A percentile compares a stretch with the other conserved stretches of the same genome.
phyloP scores from a whole-genome alignment of 2,113 vertebrate species.

The Chloroceryle aenea region DNA sequence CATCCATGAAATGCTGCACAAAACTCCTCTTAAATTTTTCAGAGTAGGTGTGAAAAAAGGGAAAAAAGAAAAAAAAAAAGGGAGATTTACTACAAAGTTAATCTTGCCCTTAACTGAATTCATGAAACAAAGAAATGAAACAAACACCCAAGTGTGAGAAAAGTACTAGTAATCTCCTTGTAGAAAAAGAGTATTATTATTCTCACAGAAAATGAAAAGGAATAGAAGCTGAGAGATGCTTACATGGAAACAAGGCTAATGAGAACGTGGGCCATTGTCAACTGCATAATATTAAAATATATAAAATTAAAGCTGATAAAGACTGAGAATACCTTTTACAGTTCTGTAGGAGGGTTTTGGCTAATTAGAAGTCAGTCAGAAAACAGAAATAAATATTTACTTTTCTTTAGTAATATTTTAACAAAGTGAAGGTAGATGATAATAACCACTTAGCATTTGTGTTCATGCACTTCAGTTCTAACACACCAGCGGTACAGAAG shows the following conservation, averaged over 20 bases:
- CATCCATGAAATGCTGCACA: neutral
- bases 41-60: fast-evolving
- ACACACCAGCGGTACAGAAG: neutral
- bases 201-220: neutral
- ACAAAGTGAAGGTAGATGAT: neutral
- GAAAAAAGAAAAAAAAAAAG: neutral
- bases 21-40: neutral
- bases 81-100: neutral
- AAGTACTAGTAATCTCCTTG: neutral
- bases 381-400: conserved; percentile 23
- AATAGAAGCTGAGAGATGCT: neutral
- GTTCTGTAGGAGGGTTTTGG: neutral
- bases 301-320: neutral
- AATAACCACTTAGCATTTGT: neutral
- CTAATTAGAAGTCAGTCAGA: neutral
- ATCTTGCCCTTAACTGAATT: neutral
- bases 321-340: neutral
- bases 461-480: neutral
- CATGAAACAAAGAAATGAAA: neutral
- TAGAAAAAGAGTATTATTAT: neutral
- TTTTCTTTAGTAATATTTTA: neutral
- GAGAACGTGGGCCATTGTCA: neutral
- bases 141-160: neutral
- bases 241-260: neutral
- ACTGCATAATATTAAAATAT: neutral